Base-by-base conservation (phyloP, 1,140 invertebrate species). In the Megathymus violae region DNA sequence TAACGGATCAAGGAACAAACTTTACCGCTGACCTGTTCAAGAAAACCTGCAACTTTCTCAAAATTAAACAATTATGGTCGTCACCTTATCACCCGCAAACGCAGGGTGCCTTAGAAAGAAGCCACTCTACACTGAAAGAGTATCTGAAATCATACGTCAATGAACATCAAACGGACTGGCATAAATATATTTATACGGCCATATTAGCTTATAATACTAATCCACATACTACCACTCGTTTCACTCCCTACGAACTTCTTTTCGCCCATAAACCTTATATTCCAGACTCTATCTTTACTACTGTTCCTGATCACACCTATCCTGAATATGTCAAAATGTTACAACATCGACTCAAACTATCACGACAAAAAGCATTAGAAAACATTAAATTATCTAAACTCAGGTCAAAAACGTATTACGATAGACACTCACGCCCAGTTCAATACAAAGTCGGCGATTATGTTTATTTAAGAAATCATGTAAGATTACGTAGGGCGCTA, bases 91-190 rank as follows among this genome's bases (percentile, higher is more conserved):
- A 36, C n/a, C 34, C 34, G 0, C 10, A 36, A 36, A 36, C 34
- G 4, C n/a, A 36, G n/a, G 17, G 16, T 5, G 9, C 16, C n/a
- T 15, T 22, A 17, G 52, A 64, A 50, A 27, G 46, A 0, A 15
- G 17, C 7, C 64, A 52, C 25, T 15, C 63, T 7, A 66, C 62
- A 7, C 14, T 71, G 5, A 71, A 76, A 34, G 73, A 81, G 44
- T 80, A 79, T 51, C 46, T 86, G 13, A 71, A 72, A 66, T 71
- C 74, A 22, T 86, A 66, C 50, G 59, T 74, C 6, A 62, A 73
- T 27, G 50, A 70, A 25, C 63, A 78, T 27, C 64, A 77, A 54
- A 64, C 43, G 14, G 63, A 78, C 54, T 74, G 73, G 80, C 72
- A 78, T 36, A 43, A 59, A 17, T 76, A 63, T 43, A 14, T 78